Conservation (phyloP, 2,888 invertebrate genomes). For the Mallateleia sp. region DNA sequence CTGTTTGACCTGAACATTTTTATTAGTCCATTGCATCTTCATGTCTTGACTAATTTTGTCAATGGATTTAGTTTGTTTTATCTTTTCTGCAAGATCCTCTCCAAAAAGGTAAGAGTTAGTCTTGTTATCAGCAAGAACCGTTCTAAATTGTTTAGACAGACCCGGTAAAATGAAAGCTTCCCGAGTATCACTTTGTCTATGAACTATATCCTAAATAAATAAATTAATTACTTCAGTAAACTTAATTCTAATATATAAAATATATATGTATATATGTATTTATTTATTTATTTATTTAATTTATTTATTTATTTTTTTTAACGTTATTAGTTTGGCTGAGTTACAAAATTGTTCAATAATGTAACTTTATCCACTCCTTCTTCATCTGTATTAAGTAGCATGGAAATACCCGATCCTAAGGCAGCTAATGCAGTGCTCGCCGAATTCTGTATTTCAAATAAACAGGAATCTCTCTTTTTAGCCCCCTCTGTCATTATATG, state of each 20-base stretch:
- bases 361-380: slow-evolving; percentile 43
- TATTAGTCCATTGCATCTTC: not conserved
- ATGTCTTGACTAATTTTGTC: too few relatives aligned
- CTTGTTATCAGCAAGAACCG: too few relatives aligned
- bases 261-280: too few relatives aligned
- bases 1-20: not conserved
- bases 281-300: too few relatives aligned
- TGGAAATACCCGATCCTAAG: slow-evolving; percentile 43
- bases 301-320: too few relatives aligned
- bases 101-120: too few relatives aligned
- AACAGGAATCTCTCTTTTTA: slow-evolving; percentile 61
- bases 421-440: slow-evolving; percentile 49
- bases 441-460: slow-evolving; percentile 61
- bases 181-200: too few relatives aligned
- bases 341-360: slow-evolving; percentile 43
- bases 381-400: slow-evolving; percentile 54
- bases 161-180: too few relatives aligned
- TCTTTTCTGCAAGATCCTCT: not conserved
- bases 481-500: slow-evolving; percentile 61
- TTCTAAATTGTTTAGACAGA: too few relatives aligned
- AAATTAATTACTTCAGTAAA: too few relatives aligned
- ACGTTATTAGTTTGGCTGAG: slow-evolving; percentile 22
- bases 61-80: not conserved
- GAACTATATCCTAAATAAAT: too few relatives aligned
- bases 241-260: too few relatives aligned